Percentiles rank a stretch among this genome's conserved stretches.
Conservation (phyloP, 2,113 vertebrate genomes). For the Sula dactylatra region DNA sequence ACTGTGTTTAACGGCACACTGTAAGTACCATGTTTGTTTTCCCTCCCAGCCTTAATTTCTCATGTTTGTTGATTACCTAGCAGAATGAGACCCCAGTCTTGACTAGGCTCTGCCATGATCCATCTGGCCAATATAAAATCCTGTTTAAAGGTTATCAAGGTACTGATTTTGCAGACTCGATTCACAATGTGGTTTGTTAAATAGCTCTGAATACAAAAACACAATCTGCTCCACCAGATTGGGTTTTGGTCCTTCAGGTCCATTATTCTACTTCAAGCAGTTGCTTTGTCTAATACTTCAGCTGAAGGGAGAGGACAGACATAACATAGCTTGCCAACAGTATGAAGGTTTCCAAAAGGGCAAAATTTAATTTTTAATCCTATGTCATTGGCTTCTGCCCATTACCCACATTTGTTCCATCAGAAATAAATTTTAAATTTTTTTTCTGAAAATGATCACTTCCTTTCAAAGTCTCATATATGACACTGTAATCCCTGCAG, state of each 20-base stretch:
- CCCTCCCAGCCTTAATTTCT: neutral
- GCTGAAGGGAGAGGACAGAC: neutral
- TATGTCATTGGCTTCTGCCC: neutral
- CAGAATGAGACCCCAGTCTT: neutral
- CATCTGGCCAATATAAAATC: neutral
- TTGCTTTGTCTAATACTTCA: neutral
- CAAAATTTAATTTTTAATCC: neutral
- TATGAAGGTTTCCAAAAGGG: neutral
- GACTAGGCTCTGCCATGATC: neutral
- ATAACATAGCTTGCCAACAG: neutral
- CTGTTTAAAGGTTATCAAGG: neutral
- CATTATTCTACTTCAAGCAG: neutral
- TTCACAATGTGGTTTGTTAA: neutral
- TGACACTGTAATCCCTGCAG: neutral
- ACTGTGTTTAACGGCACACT: neutral
- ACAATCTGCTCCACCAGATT: slow-evolving; percentile 25
- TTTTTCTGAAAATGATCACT: neutral
- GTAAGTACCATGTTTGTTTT: neutral
- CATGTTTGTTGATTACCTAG: neutral
- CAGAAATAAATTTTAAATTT: neutral
- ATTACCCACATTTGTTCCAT: neutral
- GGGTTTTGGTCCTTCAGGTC: neutral
- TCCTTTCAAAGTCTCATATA: neutral
- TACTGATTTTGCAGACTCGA: neutral
- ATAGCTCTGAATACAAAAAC: neutral